Percentiles rank a stretch among this genome's conserved stretches.
phyloP scores from a whole-genome alignment of 2,797 vertebrate species.

The Zenarchopterus dispar region DNA sequence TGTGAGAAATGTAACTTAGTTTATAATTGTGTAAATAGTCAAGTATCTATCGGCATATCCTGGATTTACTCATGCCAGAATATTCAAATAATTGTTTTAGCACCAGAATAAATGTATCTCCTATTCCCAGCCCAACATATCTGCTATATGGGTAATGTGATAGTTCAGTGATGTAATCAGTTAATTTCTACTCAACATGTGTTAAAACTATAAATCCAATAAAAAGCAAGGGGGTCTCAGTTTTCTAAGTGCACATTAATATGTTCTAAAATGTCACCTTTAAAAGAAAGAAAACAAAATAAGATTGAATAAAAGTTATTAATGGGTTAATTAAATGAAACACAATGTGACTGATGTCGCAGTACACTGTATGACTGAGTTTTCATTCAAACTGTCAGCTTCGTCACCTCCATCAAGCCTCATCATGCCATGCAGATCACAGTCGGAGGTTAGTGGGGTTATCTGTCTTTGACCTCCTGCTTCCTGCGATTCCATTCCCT shows the following conservation, averaged over 20 bases:
- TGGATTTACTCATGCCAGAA: no score
- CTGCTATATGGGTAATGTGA: background rate
- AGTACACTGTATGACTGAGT: constrained; percentile 24
- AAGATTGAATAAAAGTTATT: background rate
- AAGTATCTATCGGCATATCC: no score
- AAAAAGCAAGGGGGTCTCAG: background rate
- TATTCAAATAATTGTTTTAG: background rate
- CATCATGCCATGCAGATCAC: constrained; percentile 74
- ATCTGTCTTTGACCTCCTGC: constrained; percentile 89
- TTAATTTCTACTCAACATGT: background rate
- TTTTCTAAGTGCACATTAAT: constrained; percentile 18
- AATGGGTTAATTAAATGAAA: constrained; percentile 21
- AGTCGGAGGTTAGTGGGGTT: constrained; percentile 60
- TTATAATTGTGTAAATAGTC: background rate
- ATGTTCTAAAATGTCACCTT: background rate
- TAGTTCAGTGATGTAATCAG: background rate
- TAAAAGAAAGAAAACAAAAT: background rate
- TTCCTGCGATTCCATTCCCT: constrained; percentile 94
- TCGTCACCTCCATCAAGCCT: constrained; percentile 57
- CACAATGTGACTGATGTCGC: background rate
- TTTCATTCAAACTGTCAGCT: constrained; percentile 58
- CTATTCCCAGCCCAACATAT: background rate
- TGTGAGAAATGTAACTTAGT: background rate
- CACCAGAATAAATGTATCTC: background rate
- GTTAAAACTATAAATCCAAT: background rate